These are phyloP conservation scores for Pygoscelis adeliae DNA, from an alignment of 2,113 vertebrate genomes.

Conservation along the genomic window DNA sequence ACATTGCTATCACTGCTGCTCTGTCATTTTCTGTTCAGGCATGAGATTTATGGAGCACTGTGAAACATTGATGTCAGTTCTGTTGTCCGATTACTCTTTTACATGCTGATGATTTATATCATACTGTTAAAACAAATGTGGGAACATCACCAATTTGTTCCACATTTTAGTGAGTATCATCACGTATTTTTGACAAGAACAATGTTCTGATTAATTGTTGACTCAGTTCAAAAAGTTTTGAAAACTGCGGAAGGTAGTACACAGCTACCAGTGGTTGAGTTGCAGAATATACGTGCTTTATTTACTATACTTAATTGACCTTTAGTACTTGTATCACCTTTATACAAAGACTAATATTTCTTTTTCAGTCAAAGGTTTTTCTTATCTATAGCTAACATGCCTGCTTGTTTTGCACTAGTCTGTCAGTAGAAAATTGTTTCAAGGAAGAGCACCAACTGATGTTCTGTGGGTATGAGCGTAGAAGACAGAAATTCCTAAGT, in stretches of 20 bases:
- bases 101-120: constrained; percentile 18
- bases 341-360: not conserved
- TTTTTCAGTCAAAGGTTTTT: not conserved
- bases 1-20: not conserved
- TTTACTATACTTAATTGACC: not conserved
- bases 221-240: not conserved
- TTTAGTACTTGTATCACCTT: not conserved
- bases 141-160: not conserved
- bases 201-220: not conserved
- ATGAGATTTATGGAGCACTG: not conserved
- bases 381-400: not conserved
- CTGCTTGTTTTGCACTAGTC: not conserved
- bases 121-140: constrained; percentile 18
- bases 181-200: not conserved
- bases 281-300: not conserved
- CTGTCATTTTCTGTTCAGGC: constrained; percentile 1
- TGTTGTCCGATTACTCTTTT: constrained; percentile 21
- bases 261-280: not conserved
- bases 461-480: not conserved
- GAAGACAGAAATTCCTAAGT: not conserved
- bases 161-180: not conserved
- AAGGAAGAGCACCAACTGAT: not conserved
- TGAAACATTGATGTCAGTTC: not conserved
- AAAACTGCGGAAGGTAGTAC: not conserved
- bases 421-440: not conserved